Evolutionary conservation across 53 echinoderm and acorn worm genomes (phyloP).

Genomic region (Arbacia lixula): DNA sequence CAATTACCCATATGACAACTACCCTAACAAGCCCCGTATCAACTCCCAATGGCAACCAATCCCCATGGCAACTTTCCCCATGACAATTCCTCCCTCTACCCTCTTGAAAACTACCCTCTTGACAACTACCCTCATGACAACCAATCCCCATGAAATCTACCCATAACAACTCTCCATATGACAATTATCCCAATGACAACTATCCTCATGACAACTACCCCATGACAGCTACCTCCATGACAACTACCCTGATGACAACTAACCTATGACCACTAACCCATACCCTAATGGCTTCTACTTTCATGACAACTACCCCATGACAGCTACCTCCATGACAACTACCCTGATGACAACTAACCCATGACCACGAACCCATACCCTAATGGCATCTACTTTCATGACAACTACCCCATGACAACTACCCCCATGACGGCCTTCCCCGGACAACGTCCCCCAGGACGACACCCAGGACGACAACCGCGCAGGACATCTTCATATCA

Average conservation of each 20-base stretch:
- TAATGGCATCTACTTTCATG: no score
- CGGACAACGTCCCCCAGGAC: no score
- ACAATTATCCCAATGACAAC: neutral
- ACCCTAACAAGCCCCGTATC: no score
- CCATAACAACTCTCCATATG: neutral
- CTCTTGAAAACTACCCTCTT: no score
- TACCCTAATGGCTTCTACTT: slow-evolving; percentile 7
- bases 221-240: slow-evolving; percentile 1
- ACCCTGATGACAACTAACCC: slow-evolving; percentile 11
- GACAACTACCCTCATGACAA: no score
- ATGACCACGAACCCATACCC: neutral
- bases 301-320: slow-evolving; percentile 1
- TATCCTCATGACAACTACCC: neutral
- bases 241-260: no score
- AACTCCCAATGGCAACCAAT: no score
- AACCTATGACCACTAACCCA: slow-evolving; percentile 14
- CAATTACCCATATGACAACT: neutral
- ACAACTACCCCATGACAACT: neutral
- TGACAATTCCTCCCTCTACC: neutral
- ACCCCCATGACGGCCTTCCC: no score
- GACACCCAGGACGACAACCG: no score
- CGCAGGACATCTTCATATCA: no score
- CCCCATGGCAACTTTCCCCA: neutral
- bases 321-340: slow-evolving; percentile 15
- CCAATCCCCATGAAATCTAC: no score